Evolutionary conservation across 2,113 vertebrate genomes (phyloP), one percentile per base, ranked within the genome.

Genomic region (Verasper variegatus): DNA sequence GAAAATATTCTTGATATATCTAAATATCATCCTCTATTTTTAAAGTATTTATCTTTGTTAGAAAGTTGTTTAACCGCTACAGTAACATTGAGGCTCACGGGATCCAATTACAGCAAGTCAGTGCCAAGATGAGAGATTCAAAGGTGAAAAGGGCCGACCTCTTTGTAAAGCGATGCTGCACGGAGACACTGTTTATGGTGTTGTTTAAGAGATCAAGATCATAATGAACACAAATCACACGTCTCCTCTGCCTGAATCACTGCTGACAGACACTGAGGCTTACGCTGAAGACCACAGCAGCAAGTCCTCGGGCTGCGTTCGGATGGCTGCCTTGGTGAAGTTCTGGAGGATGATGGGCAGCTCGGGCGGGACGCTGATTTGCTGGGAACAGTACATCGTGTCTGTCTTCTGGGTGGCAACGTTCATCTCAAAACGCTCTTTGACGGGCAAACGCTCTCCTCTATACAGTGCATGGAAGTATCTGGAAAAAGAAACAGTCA

Each of bases 321-420:
- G 95, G 77, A 98, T 96, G 64, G 97, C 96, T 62, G 96, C 97
- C 90, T 97, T 99, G 20, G 96, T 97, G 90, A 97, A 99, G 84
- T 96, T 94, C 86, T 98, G 98, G 54, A 99, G 91, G 81, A 98
- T 94, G 79, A 96, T 93, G 0, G 97, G 95, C 40, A 99, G 94
- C 24, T 96, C 93, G 0, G 95, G 94, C 0, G 97, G 97, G 3
- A 98, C 95, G 89, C 91, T 92, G 89, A 99, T 98, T 94, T 98
- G 97, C 94, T 99, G 94, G 62, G 95, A 86, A 76, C 97, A 98
- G 84, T 96, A 99, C 85, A 97, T 93, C 4, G 94, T 31, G 31
- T 98, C 95, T 6, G 72, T 94, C 71, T 93, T 94, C 89, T 94
- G 92, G 26, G 87, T 92, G 71, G 92, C 88, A 70, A 91, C 76